These are phyloP conservation scores for Erpobdella octoculata DNA, from an alignment of 2,888 invertebrate species.

Conservation along the genomic window DNA sequence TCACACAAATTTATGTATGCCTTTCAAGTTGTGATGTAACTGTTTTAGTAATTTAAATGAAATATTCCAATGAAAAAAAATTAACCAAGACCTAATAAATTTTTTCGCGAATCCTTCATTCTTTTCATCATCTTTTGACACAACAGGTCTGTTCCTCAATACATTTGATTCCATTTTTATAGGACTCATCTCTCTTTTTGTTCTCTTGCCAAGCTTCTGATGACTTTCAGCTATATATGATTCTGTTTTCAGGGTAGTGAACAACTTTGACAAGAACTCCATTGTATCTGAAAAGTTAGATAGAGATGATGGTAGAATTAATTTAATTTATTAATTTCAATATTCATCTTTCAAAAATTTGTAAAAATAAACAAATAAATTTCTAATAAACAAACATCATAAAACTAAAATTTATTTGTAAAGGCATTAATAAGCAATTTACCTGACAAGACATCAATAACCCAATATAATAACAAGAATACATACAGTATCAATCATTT, in stretches of 20 bases:
- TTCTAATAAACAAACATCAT: not conserved
- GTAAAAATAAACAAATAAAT: not conserved
- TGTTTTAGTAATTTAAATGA: too few species aligned
- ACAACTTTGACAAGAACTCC: slow-evolving; percentile 9
- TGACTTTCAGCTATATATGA: slow-evolving; percentile 9
- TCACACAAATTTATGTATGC: too few species aligned
- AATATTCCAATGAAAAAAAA: too few species aligned
- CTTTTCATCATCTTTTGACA: not conserved
- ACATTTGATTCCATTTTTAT: slow-evolving; percentile 5
- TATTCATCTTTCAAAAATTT: too few species aligned
- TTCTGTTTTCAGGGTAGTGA: slow-evolving; percentile 3
- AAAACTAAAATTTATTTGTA: not conserved
- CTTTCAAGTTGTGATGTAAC: too few species aligned
- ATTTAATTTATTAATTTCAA: too few species aligned
- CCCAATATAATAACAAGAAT: too few species aligned
- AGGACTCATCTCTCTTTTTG: not conserved
- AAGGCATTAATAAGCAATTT: not conserved
- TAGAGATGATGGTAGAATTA: too few species aligned
- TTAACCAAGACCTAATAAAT: too few species aligned
- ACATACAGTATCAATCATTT: too few species aligned
- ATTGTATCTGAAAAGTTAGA: slow-evolving; percentile 5
- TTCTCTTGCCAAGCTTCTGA: too few species aligned
- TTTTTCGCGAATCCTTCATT: not conserved
- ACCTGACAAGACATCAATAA: not conserved
- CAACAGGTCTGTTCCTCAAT: not conserved